These are phyloP conservation scores for Xestia xanthographa DNA, from an alignment of 2,888 invertebrate genomes.

Conservation along the genomic window DNA sequence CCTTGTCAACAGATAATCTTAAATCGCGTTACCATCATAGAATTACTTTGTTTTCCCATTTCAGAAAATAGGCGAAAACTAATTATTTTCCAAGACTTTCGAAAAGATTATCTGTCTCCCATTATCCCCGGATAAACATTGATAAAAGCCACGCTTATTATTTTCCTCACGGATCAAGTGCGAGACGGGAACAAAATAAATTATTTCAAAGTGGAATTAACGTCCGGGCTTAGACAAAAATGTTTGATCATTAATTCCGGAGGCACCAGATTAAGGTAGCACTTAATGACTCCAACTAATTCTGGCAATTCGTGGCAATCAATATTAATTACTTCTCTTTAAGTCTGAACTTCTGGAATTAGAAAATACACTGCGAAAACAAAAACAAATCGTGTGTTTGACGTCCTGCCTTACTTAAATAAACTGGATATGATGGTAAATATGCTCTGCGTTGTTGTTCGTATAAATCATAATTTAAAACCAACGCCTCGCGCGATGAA, in stretches of 20 bases:
- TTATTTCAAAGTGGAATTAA: slow-evolving; percentile 40
- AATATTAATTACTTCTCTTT: slow-evolving; percentile 36
- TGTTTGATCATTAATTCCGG: slow-evolving; percentile 44
- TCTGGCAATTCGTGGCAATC: slow-evolving; percentile 29
- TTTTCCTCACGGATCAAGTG: slow-evolving; percentile 31
- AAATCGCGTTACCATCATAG: not conserved
- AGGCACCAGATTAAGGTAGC: slow-evolving; percentile 19
- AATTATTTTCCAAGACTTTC: slow-evolving; percentile 11
- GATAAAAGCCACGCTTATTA: slow-evolving; percentile 14
- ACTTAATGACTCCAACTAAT: slow-evolving; percentile 40
- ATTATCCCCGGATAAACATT: slow-evolving; percentile 21
- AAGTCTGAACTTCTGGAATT: not conserved
- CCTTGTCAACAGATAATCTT: not conserved
- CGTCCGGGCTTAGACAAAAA: slow-evolving; percentile 21
- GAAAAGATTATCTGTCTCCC: slow-evolving; percentile 12
- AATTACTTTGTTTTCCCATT: not conserved
- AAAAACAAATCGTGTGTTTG: not conserved
- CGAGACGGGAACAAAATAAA: slow-evolving; percentile 33
- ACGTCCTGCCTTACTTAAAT: not conserved
- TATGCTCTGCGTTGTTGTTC: not conserved
- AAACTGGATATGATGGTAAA: not conserved
- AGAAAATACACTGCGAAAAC: not conserved
- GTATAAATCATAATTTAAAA: not conserved
- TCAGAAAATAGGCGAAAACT: not conserved
- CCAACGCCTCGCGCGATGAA: not conserved